Evolutionary conservation across 2,113 vertebrate species (phyloP).

Genomic region (Phyllostomus hastatus): DNA sequence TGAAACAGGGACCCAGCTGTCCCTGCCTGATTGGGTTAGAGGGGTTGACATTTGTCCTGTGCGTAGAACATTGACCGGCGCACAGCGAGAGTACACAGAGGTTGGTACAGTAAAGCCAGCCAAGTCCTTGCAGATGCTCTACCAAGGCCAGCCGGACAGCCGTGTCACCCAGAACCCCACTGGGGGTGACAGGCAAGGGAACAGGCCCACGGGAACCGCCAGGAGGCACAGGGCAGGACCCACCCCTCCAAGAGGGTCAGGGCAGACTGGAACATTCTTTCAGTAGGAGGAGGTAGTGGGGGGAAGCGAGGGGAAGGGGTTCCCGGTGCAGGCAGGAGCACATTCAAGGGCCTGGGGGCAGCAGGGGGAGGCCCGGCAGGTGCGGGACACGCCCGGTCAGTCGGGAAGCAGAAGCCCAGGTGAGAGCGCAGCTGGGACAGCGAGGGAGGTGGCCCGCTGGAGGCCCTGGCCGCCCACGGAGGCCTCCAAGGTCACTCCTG

Average conservation of each 20-base stretch:
- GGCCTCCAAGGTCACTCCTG: neutral
- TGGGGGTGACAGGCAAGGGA: neutral
- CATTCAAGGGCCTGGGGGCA: neutral
- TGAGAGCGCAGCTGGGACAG: too few relatives aligned
- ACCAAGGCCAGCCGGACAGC: neutral
- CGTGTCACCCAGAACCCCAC: neutral
- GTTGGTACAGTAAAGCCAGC: neutral
- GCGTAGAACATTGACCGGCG: rapidly evolving
- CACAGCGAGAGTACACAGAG: rapidly evolving
- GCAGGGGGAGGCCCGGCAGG: neutral
- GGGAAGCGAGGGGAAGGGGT: neutral
- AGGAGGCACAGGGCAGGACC: neutral
- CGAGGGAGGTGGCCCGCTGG: neutral
- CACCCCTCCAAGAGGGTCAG: neutral
- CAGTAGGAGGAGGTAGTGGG: neutral
- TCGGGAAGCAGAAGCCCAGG: neutral
- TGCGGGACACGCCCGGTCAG: neutral
- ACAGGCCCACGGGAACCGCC: neutral
- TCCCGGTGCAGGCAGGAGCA: neutral
- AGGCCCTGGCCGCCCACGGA: neutral
- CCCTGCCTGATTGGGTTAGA: neutral
- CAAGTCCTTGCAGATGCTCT: neutral
- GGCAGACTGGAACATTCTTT: neutral
- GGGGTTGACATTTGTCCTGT: rapidly evolving
- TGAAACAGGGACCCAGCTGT: too few relatives aligned